Percentiles rank a stretch among this genome's conserved stretches.
These are phyloP conservation scores for Orycteropus afer DNA, from an alignment of 2,113 vertebrate genomes.

Conservation along the genomic window DNA sequence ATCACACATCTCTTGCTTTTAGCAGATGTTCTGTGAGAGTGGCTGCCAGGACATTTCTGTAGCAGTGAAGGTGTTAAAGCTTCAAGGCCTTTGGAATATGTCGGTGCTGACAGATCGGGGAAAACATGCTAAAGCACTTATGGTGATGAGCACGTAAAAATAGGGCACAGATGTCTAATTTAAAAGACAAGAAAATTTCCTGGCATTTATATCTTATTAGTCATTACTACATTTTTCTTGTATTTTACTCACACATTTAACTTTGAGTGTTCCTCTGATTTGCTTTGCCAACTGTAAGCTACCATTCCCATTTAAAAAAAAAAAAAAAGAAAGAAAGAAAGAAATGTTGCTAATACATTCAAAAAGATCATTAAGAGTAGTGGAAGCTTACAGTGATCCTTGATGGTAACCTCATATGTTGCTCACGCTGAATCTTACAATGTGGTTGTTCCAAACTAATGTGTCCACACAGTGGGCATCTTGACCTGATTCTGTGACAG, in stretches of 20 bases:
- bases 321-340: background rate
- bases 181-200: slow-evolving; percentile 87
- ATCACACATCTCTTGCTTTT: slow-evolving; percentile 41
- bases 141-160: slow-evolving; percentile 86
- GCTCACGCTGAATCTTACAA: background rate
- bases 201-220: slow-evolving; percentile 86
- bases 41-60: slow-evolving; percentile 71
- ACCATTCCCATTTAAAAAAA: slow-evolving; percentile 77
- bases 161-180: slow-evolving; percentile 89
- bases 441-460: background rate
- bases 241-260: slow-evolving; percentile 88
- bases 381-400: background rate
- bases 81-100: slow-evolving; percentile 80
- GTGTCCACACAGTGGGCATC: background rate
- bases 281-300: slow-evolving; percentile 86
- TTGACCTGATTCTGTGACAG: slow-evolving; percentile 5
- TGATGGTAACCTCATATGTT: background rate
- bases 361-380: slow-evolving; percentile 65
- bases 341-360: slow-evolving; percentile 60
- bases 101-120: slow-evolving; percentile 81
- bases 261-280: slow-evolving; percentile 84
- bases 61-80: slow-evolving; percentile 83
- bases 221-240: slow-evolving; percentile 87
- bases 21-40: slow-evolving; percentile 58
- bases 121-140: slow-evolving; percentile 85